These are phyloP conservation scores for Morone saxatilis DNA, from an alignment of 2,113 vertebrate species.

Conservation along the genomic window DNA sequence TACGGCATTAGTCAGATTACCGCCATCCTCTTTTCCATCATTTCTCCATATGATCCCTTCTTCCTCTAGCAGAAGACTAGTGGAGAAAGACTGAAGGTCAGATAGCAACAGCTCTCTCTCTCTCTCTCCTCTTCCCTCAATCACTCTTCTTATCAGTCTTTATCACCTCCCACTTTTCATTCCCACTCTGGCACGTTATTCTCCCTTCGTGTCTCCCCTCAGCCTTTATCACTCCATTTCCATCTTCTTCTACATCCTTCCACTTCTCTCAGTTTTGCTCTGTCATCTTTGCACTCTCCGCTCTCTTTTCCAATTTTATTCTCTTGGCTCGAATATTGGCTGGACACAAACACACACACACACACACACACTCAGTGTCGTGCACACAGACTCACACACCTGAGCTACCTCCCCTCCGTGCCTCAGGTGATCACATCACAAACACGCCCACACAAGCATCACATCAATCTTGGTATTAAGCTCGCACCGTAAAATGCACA, in stretches of 20 bases:
- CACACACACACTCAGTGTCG: conserved; percentile 2
- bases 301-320: conserved; percentile 40
- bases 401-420: conserved; percentile 32
- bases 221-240: conserved; percentile 38
- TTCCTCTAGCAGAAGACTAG: conserved; percentile 52
- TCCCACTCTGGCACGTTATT: conserved; percentile 43
- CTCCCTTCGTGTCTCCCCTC: conserved; percentile 34
- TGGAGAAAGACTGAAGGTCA: conserved; percentile 59
- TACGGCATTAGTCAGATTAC: conserved; percentile 75
- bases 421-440: conserved; percentile 70
- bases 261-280: conserved; percentile 45
- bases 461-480: conserved; percentile 54
- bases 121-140: conserved; percentile 33
- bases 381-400: conserved; percentile 33
- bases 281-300: conserved; percentile 49
- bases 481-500: conserved; percentile 34
- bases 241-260: conserved; percentile 3
- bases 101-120: conserved; percentile 54
- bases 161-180: conserved; percentile 63
- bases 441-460: conserved; percentile 64
- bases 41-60: conserved; percentile 64
- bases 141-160: conserved; percentile 62
- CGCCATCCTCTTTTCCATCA: conserved; percentile 62
- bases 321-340: conserved; percentile 25
- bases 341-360: background rate